Evolutionary conservation across 2,797 vertebrate species (phyloP).

Genomic region (Chelon labrosus): DNA sequence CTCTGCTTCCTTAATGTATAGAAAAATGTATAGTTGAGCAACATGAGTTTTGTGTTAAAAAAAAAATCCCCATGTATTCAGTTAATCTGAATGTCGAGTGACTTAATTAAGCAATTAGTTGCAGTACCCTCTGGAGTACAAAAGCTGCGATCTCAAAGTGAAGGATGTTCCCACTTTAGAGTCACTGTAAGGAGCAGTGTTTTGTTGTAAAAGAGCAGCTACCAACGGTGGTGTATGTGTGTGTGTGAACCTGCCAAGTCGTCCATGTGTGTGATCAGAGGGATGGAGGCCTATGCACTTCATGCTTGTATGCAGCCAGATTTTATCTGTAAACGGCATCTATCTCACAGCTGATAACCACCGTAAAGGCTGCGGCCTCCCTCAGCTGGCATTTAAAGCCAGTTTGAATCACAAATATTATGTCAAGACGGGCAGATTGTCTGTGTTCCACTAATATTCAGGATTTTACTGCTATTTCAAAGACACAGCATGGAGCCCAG

Average conservation of each 20-base stretch:
- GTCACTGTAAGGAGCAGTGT: slow-evolving; percentile 44
- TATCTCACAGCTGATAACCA: slow-evolving; percentile 53
- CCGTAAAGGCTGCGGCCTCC: slow-evolving; percentile 36
- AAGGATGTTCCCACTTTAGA: slow-evolving; percentile 30
- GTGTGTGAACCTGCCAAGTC: slow-evolving; percentile 63
- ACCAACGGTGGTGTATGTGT: slow-evolving; percentile 37
- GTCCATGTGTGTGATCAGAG: slow-evolving; percentile 67
- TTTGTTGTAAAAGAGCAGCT: slow-evolving; percentile 60
- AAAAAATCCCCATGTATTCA: slow-evolving; percentile 8
- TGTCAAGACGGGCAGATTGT: slow-evolving; percentile 52
- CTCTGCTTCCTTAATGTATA: slow-evolving; percentile 19
- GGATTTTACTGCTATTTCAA: slow-evolving; percentile 44
- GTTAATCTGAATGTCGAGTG: slow-evolving; percentile 25
- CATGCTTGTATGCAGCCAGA: slow-evolving; percentile 38
- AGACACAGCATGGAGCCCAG: slow-evolving; percentile 36
- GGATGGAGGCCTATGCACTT: slow-evolving; percentile 50
- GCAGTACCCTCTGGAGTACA: slow-evolving; percentile 38
- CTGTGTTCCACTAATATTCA: slow-evolving; percentile 37
- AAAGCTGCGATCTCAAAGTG: slow-evolving; percentile 23
- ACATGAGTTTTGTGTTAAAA: slow-evolving; percentile 17
- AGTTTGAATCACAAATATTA: slow-evolving; percentile 43
- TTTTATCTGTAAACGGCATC: slow-evolving; percentile 52
- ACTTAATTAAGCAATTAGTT: slow-evolving; percentile 37
- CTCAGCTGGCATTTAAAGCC: slow-evolving; percentile 58
- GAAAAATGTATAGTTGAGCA: slow-evolving; percentile 34